Evolutionary conservation across 2,888 invertebrate species (phyloP), one percentile per base, ranked within the genome.

Genomic region (Tanytarsus gracilentus): DNA sequence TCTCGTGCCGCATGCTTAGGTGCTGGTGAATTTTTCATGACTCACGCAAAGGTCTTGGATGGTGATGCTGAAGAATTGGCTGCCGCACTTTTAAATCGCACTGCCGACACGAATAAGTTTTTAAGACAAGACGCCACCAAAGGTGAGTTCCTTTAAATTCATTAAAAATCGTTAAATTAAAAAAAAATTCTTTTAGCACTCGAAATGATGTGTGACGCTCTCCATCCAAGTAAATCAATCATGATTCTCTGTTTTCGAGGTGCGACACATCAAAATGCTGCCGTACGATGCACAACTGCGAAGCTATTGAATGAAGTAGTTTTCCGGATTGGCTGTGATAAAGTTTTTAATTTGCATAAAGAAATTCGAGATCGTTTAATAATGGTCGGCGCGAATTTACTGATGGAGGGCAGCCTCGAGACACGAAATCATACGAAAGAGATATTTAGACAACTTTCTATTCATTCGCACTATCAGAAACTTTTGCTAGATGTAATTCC

Each of bases 31-130:
- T 73, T 98, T 65, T 96, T 92, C 70, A 75, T 77, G 26, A 74
- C 80, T 3, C 81, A 83, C 62, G 78, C 77, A 2, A 78, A 78
- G 7, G 72, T 70, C 4, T 68, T 81, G 2, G 82, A 82, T 40
- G 75, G 88, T 76, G 95, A 96, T 73, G 76, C 93, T 59, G 96
- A 97, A 68, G 89, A 91, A 69, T 79, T 93, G 55, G 85, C 86
- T 0, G 82, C 80, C 21, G 85, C 88, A 8, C 75, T 97, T 61
- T 77, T 97, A 27, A 87, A 88, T 65, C 85, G 95, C 63, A 88
- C 91, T 53, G 93, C 94, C 0, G 97, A 98, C 69, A 95, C 93
- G 6, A 96, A 95, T 74, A 85, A 86, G 66, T 96, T 98, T 71
- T 79, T 98, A 55, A 79, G 95, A 21, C 88, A 88, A 30, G 97